Evolutionary conservation across 2,888 invertebrate genomes (phyloP).

Genomic region (Mesorhabditis sp.): DNA sequence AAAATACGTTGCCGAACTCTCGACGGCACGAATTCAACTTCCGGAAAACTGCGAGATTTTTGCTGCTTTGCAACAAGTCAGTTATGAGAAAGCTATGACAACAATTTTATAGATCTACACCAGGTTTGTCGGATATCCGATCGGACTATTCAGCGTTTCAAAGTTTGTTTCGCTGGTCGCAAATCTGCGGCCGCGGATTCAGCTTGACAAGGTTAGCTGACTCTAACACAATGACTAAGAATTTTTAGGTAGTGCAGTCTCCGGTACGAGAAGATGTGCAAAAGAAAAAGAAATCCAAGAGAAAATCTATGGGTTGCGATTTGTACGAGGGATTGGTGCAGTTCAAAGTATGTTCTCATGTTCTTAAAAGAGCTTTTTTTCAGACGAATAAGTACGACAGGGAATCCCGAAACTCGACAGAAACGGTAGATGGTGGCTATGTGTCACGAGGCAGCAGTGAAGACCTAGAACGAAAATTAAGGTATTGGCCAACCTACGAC

Average conservation of each 20-base stretch:
- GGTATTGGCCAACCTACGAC: neutral
- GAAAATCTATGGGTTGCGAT: constrained; percentile 12
- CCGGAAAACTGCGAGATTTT: neutral
- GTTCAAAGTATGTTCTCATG: constrained; percentile 13
- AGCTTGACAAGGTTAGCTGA: neutral
- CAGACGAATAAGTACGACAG: constrained; percentile 25
- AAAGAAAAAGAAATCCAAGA: neutral
- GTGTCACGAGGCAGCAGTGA: constrained; percentile 37
- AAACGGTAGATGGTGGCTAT: constrained; percentile 35
- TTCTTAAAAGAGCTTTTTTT: neutral
- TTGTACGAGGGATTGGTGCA: constrained; percentile 24
- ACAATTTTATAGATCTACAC: neutral
- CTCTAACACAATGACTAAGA: neutral
- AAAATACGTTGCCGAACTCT: constrained; percentile 32
- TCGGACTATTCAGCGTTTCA: constrained; percentile 16
- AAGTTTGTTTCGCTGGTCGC: constrained; percentile 12
- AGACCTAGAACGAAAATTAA: constrained; percentile 27
- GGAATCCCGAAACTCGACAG: constrained; percentile 25
- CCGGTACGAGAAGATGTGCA: neutral
- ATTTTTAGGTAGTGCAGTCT: neutral
- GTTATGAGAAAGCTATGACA: neutral
- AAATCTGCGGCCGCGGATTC: neutral
- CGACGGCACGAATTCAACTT: constrained; percentile 16
- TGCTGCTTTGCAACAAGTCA: neutral
- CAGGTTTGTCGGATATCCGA: constrained; percentile 13